A percentile compares a stretch with the other conserved stretches of the same genome.
phyloP scores from a whole-genome alignment of 1,140 invertebrate species.

The Propsilocerus akamusi region DNA sequence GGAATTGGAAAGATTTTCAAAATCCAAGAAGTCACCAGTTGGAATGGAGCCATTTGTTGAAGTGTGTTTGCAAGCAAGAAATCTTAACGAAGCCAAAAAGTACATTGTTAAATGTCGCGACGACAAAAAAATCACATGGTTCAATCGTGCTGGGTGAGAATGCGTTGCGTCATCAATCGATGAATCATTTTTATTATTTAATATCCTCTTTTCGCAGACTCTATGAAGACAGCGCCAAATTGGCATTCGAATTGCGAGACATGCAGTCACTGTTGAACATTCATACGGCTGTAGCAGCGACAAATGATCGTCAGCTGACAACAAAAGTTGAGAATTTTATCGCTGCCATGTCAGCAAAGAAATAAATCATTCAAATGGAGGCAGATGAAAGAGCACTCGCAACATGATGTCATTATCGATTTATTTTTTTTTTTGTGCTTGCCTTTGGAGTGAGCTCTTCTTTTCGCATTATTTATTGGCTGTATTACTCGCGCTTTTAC shows the following conservation, averaged over 20 bases:
- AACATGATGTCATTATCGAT: too few relatives aligned
- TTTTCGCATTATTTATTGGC: too few relatives aligned
- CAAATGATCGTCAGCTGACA: background rate
- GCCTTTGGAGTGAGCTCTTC: too few relatives aligned
- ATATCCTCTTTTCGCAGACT: slow-evolving; percentile 28
- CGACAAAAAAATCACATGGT: slow-evolving; percentile 78
- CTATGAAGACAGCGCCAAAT: slow-evolving; percentile 58
- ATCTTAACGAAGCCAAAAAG: slow-evolving; percentile 64
- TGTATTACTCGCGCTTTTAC: too few relatives aligned
- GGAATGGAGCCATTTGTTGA: slow-evolving; percentile 93
- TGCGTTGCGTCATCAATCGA: background rate
- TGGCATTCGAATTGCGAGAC: slow-evolving; percentile 60
- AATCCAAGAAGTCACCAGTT: slow-evolving; percentile 80
- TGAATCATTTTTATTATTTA: slow-evolving; percentile 5
- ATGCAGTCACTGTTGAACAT: slow-evolving; percentile 9
- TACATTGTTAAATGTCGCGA: slow-evolving; percentile 67
- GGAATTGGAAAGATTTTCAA: slow-evolving; percentile 81
- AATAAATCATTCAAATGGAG: background rate
- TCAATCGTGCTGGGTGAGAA: slow-evolving; percentile 70
- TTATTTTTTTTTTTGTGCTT: too few relatives aligned
- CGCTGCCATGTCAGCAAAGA: slow-evolving; percentile 3
- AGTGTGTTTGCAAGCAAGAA: slow-evolving; percentile 58
- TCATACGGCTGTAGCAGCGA: slow-evolving; percentile 2
- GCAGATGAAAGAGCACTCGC: too few relatives aligned
- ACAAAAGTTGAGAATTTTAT: slow-evolving; percentile 5